Evolutionary conservation across 2,797 vertebrate species (phyloP).

Genomic region (Delichon dasypus): DNA sequence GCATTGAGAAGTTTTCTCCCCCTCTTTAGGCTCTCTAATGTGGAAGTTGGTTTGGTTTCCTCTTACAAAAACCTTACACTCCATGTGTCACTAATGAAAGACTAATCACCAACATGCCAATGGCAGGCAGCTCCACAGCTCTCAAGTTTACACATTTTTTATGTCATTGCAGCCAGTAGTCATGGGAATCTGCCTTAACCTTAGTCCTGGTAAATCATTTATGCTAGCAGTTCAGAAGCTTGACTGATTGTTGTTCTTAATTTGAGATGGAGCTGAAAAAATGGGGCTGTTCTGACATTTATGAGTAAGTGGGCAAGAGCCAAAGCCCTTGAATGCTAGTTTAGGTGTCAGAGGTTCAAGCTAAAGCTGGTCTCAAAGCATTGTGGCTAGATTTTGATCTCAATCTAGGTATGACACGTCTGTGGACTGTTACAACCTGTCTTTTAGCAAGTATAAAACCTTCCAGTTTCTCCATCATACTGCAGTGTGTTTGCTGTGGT

Average conservation of each 20-base stretch:
- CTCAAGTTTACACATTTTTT: neutral
- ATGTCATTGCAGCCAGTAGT: neutral
- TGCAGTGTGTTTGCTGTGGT: rapidly evolving
- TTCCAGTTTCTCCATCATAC: neutral
- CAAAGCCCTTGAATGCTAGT: neutral
- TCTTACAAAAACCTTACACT: neutral
- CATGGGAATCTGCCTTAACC: neutral
- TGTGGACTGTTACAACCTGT: neutral
- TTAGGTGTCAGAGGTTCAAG: neutral
- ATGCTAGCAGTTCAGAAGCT: neutral
- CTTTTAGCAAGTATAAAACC: neutral
- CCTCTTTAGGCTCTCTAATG: neutral
- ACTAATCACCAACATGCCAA: neutral
- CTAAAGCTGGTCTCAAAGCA: neutral
- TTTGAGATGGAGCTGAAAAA: neutral
- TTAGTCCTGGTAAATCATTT: neutral
- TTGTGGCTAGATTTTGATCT: neutral
- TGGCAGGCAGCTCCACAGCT: neutral
- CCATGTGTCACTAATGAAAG: neutral
- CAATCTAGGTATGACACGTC: neutral
- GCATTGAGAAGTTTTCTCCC: neutral
- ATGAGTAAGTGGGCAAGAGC: neutral
- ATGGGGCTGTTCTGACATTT: neutral
- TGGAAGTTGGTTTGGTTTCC: neutral
- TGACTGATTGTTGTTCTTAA: neutral